Base-by-base conservation (phyloP, 1,140 invertebrate genomes). In the Lepidostoma basale region DNA sequence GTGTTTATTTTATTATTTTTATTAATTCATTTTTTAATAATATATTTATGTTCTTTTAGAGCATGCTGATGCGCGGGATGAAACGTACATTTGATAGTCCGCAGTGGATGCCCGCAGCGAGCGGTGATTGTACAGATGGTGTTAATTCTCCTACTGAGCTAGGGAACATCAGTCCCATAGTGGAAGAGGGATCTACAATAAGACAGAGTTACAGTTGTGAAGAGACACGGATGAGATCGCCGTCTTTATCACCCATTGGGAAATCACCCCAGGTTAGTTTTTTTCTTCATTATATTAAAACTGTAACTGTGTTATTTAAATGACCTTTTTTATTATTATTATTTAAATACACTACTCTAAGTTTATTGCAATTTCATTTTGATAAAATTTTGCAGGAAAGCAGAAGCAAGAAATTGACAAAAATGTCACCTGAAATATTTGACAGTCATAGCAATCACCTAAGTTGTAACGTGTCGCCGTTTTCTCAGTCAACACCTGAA, bases 131-230 rank as follows among this genome's bases (percentile, higher is more conserved):
- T 12, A 12, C 33, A 36, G 33, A 36, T 36, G 33, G 5, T n/a
- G n/a, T n/a, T n/a, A n/a, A n/a, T n/a, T n/a, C n/a, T n/a, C n/a
- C n/a, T n/a, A n/a, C n/a, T 8, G 20, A 54, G 12, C 33, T 59
- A 36, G 74, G 75, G 3, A 77, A 76, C 22, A 76, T 79, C 58
- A 80, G 80, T 47, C 79, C 80, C 0, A 80, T 81, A 52, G 74
- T 76, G 60, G 79, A 78, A 26, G 70, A 68, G 4, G 77, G 77
- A 1, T 58, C 65, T 0, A 77, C 76, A 0, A 77, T 74, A 26
- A 70, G 77, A 8, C 12, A 40, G 14, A 16, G 9, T n/a, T 59
- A 23, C 33, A n/a, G 30, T 3, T 30, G 12, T 9, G 6, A 12
- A 23, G 33, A 59, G 4, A 40, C 18, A 6, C 22, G 20, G 18